Evolutionary conservation across 2,888 invertebrate species (phyloP).

Genomic region (Epinotia nisella): DNA sequence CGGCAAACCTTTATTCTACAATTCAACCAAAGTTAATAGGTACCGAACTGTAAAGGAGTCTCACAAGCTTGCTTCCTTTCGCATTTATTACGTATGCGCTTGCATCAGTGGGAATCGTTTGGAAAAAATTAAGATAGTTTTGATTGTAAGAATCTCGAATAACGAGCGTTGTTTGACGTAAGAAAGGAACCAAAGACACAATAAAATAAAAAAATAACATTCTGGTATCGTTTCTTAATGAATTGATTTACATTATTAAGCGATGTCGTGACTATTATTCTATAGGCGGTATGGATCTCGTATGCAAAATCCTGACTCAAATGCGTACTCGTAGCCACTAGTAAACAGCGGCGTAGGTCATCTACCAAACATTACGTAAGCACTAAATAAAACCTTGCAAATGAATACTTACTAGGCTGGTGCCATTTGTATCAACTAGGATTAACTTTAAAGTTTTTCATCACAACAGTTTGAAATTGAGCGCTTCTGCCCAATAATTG

Average conservation of each 20-base stretch:
- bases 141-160: constrained; percentile 2
- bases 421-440: not conserved
- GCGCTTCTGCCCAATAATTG: too few species aligned
- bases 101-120: constrained; percentile 20
- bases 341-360: constrained; percentile 38
- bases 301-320: constrained; percentile 20
- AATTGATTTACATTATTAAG: constrained; percentile 25
- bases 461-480: too few species aligned
- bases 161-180: too few species aligned
- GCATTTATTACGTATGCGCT: constrained; percentile 10
- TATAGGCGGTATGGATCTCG: constrained; percentile 11
- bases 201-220: not conserved
- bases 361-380: constrained; percentile 42
- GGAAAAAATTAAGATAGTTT: not conserved
- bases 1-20: constrained; percentile 42
- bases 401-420: not conserved
- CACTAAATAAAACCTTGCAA: constrained; percentile 40
- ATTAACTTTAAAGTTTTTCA: not conserved
- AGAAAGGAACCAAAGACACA: too few species aligned
- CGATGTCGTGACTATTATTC: constrained; percentile 11
- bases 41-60: not conserved
- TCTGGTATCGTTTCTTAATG: constrained; percentile 9
- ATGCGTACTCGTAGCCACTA: constrained; percentile 20
- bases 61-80: not conserved
- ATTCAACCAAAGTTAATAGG: constrained; percentile 4